These are phyloP conservation scores for Eretmochelys imbricata DNA, from an alignment of 2,113 vertebrate genomes.

Conservation along the genomic window DNA sequence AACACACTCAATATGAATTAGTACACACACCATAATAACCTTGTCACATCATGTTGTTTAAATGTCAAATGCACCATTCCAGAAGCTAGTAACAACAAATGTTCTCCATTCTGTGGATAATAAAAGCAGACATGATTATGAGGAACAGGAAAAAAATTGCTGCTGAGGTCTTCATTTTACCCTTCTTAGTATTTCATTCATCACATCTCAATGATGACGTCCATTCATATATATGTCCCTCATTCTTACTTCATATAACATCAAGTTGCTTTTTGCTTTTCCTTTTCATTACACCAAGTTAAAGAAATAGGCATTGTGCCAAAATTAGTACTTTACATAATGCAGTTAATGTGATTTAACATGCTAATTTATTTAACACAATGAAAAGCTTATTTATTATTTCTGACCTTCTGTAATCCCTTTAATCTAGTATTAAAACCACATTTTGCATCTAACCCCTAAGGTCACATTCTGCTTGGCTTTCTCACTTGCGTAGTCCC, in stretches of 20 bases:
- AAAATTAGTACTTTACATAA: neutral
- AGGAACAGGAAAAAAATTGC: neutral
- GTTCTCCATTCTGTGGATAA: neutral
- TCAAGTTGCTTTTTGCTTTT: neutral
- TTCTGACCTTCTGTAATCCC: neutral
- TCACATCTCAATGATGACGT: neutral
- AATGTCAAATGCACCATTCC: neutral
- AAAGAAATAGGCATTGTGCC: neutral
- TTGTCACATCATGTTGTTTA: neutral
- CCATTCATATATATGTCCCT: neutral
- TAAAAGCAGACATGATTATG: neutral
- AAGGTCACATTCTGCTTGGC: neutral
- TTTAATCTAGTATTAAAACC: neutral
- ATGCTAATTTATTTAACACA: neutral
- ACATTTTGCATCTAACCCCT: neutral
- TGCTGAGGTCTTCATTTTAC: neutral
- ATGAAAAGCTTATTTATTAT: neutral
- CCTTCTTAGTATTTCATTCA: neutral
- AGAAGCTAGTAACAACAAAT: neutral
- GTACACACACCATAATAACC: neutral
- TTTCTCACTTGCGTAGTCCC: neutral
- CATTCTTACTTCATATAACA: neutral
- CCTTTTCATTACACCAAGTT: neutral
- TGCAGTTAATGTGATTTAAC: neutral
- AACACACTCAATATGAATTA: neutral